Percentiles rank a stretch among this genome's conserved stretches.
These are phyloP conservation scores for Eupithecia subfuscata DNA, from an alignment of 2,888 invertebrate genomes.

Conservation along the genomic window DNA sequence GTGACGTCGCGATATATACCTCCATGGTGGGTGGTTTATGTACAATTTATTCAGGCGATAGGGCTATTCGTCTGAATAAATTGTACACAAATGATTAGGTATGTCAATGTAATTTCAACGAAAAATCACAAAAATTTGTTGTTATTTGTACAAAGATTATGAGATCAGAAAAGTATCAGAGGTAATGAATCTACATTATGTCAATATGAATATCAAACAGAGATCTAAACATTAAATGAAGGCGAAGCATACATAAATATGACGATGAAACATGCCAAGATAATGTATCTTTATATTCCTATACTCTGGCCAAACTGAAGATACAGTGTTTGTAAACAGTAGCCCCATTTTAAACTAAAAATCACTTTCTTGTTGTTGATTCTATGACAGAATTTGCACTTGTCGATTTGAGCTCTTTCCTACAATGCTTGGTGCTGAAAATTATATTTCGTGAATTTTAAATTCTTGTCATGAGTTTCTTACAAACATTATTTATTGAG, in stretches of 20 bases:
- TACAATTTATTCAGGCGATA: not conserved
- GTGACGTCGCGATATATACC: not conserved
- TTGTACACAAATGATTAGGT: too few species aligned
- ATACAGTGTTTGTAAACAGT: not conserved
- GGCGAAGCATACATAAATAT: not conserved
- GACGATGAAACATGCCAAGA: not conserved
- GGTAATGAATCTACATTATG: not conserved
- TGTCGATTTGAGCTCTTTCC: not conserved
- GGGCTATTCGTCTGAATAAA: too few species aligned
- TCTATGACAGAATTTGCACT: not conserved
- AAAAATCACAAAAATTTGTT: not conserved
- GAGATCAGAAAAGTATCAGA: not conserved
- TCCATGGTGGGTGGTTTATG: not conserved
- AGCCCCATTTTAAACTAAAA: not conserved
- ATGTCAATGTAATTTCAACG: not conserved
- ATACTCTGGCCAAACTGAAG: not conserved
- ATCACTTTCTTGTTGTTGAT: not conserved
- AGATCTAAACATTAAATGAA: not conserved
- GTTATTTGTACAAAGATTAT: not conserved
- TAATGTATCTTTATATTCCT: not conserved
- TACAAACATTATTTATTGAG: not conserved
- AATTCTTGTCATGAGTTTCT: not conserved
- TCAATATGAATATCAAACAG: not conserved
- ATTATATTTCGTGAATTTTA: not conserved
- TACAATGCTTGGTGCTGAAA: not conserved